Conservation (phyloP, 35 echinoderm and acorn worm species). For the Amphiura filiformis region DNA sequence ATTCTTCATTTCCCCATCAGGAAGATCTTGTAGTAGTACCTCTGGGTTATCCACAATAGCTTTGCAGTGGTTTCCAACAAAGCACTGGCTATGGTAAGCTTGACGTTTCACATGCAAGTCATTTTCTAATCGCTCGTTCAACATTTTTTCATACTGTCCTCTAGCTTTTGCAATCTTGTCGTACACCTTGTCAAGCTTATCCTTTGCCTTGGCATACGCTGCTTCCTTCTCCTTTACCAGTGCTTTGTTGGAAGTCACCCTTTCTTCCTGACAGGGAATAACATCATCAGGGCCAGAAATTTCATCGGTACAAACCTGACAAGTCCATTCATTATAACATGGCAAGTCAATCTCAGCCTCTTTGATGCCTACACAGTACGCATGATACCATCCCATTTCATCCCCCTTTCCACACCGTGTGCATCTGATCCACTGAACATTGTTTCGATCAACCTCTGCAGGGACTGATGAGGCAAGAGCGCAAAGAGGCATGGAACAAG, state of each 20-base stretch:
- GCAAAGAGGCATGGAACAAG: constrained; percentile 4
- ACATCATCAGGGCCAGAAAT: background rate
- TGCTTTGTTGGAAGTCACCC: background rate
- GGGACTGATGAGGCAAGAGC: background rate
- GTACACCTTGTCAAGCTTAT: background rate
- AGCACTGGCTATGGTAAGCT: background rate
- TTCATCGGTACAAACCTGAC: background rate
- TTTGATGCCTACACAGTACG: background rate
- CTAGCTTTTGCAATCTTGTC: background rate
- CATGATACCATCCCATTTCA: background rate
- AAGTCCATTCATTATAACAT: background rate
- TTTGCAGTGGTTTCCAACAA: background rate
- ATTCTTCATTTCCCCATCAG: background rate
- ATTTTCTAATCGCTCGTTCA: background rate
- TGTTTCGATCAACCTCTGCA: background rate
- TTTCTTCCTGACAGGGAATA: background rate
- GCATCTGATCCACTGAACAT: constrained; percentile 3
- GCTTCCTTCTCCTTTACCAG: background rate
- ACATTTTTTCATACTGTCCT: background rate
- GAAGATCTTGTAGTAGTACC: background rate
- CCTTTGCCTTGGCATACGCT: background rate
- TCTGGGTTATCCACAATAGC: background rate
- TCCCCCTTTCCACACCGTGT: background rate
- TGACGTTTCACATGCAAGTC: background rate
- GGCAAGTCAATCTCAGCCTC: background rate